phyloP scores from a whole-genome alignment of 2,888 invertebrate genomes.

The Epinotia bilunana region DNA sequence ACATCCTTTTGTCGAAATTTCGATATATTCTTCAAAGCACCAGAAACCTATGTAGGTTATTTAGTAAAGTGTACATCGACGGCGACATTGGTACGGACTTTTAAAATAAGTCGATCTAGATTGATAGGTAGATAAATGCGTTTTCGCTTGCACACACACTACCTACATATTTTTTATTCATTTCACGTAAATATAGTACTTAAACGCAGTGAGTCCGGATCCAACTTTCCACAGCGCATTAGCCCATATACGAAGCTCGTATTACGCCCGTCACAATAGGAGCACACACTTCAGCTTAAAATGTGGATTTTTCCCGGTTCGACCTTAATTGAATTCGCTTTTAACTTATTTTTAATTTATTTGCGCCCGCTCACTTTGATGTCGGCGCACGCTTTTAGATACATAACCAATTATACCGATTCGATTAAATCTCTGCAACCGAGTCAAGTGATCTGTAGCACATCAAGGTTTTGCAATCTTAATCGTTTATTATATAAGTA shows the following conservation, averaged over 20 bases:
- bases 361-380: conserved; percentile 75
- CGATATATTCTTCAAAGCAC: neutral
- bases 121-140: neutral
- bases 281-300: conserved; percentile 52
- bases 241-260: conserved; percentile 3
- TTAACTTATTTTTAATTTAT: conserved; percentile 78
- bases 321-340: conserved; percentile 78
- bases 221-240: conserved; percentile 26
- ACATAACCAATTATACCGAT: conserved; percentile 79
- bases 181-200: conserved; percentile 11
- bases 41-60: neutral
- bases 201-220: neutral
- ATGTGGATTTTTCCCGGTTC: conserved; percentile 65
- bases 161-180: neutral
- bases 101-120: neutral
- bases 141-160: neutral
- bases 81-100: neutral
- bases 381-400: conserved; percentile 72
- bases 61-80: too few species aligned
- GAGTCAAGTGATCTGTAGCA: conserved; percentile 58
- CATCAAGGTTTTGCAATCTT: conserved; percentile 49
- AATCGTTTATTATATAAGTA: conserved; percentile 49
- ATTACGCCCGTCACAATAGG: conserved; percentile 38
- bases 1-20: neutral
- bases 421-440: conserved; percentile 65